These are phyloP conservation scores for Tenodera sinensis DNA, from an alignment of 2,888 invertebrate species.

Conservation along the genomic window DNA sequence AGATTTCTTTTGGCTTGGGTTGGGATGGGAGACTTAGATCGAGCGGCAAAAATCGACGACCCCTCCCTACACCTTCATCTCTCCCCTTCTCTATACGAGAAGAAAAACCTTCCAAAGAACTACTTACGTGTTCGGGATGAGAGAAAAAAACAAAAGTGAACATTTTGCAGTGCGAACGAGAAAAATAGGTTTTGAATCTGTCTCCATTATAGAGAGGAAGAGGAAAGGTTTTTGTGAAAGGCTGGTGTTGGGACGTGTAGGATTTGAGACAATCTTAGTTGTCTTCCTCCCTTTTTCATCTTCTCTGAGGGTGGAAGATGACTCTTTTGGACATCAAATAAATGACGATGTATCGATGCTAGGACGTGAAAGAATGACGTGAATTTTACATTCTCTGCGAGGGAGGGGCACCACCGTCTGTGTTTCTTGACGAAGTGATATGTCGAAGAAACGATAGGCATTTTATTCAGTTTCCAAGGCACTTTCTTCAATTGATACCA, in stretches of 20 bases:
- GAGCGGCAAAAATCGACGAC: background rate
- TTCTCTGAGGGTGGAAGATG: background rate
- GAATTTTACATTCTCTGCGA: background rate
- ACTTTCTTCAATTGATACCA: too few relatives aligned
- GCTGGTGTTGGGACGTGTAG: background rate
- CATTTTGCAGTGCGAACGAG: constrained; percentile 16
- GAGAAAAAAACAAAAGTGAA: background rate
- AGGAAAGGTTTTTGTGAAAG: too few relatives aligned
- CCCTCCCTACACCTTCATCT: background rate
- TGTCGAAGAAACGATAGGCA: too few relatives aligned
- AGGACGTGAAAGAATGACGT: background rate
- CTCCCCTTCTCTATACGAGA: background rate
- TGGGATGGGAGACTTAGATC: background rate
- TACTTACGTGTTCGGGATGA: background rate
- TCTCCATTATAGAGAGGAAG: background rate
- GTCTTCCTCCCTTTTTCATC: background rate
- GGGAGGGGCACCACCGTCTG: too few relatives aligned
- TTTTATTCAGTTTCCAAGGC: too few relatives aligned
- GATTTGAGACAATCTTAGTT: constrained; percentile 3
- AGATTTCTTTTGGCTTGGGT: background rate
- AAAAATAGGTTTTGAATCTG: constrained; percentile 17
- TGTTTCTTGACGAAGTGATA: too few relatives aligned
- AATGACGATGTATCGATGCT: background rate
- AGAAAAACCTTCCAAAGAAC: background rate
- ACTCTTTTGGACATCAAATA: background rate